Base-by-base conservation (phyloP, 92 coral and sea anemone genomes). In the Actinernus sp. region DNA sequence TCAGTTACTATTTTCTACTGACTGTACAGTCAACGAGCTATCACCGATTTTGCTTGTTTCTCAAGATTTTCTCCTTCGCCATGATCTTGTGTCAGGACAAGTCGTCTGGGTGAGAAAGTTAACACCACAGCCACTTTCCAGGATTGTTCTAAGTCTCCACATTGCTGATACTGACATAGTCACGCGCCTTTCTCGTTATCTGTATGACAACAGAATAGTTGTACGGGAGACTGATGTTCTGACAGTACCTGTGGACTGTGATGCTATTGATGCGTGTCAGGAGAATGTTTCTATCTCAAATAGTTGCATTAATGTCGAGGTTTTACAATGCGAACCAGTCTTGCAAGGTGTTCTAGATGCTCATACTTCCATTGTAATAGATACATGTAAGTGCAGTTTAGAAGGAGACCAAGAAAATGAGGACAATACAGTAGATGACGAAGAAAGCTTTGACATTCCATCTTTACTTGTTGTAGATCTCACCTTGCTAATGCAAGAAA, bases 401-500 rank as follows among this genome's bases (percentile, higher is more conserved):
- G 51, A 48, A 18, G 13, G 21, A 49, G 30, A 10, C 49, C 19
- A 39, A 20, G 43, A 39, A 19, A 20, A 31, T 13, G 45, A 31
- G 19, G 11, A 4, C 3, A 28, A n/a, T 14, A 20, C 26, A 2
- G 46, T 16, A 2, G 13, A 9, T 57, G 22, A 2, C 1, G n/a
- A 36, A 31, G 46, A 57, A 29, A 36, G 14, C 14, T 13, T 64
- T n/a, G 22, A 51, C 26, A 36, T 31, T 32, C 30, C 27, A 2
- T 54, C 75, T 47, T 64, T 78, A 11, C 73, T 89, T 13, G 41
- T 89, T 23, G 82, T 87, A 22, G 91, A 83, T 46, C 84, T 89
- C 41, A 60, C 91, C 22, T 54, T 29, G 1, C 63, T 61, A 8
- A 30, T 81, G 1, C 45, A 13, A 36, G 82, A 48, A 6, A 47